Conservation (phyloP, 1,140 invertebrate species). For the Drosophila grimshawi region DNA sequence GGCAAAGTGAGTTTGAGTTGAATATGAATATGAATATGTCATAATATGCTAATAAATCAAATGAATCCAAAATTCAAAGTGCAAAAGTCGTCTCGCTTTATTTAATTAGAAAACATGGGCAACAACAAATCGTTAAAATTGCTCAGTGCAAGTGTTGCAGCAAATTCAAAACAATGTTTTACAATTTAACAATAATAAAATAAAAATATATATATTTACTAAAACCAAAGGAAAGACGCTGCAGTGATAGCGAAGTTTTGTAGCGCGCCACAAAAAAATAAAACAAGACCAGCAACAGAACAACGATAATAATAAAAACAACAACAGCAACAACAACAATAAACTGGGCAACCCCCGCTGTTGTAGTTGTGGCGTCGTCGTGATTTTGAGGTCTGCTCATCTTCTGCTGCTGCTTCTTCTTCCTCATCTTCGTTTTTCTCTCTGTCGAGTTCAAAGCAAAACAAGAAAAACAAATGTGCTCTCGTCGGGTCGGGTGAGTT, state of each 20-base stretch:
- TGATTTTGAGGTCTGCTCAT: slow-evolving; percentile 51
- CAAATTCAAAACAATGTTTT: slow-evolving; percentile 71
- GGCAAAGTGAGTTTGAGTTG: slow-evolving; percentile 49
- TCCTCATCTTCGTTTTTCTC: neutral
- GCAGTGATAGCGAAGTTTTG: slow-evolving; percentile 36
- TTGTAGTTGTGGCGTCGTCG: slow-evolving; percentile 40
- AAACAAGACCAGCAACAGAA: slow-evolving; percentile 15
- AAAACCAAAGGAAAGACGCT: slow-evolving; percentile 22
- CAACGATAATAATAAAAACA: slow-evolving; percentile 1
- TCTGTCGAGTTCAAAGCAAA: slow-evolving; percentile 35
- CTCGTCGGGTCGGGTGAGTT: slow-evolving; percentile 21
- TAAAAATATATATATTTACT: neutral
- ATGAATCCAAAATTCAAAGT: slow-evolving; percentile 64
- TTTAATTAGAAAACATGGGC: slow-evolving; percentile 43
- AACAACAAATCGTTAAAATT: slow-evolving; percentile 18
- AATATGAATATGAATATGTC: slow-evolving; percentile 60
- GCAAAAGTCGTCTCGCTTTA: slow-evolving; percentile 54
- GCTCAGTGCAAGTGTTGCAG: slow-evolving; percentile 42
- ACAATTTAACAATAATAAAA: slow-evolving; percentile 77
- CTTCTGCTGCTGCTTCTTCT: slow-evolving; percentile 12
- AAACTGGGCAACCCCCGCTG: slow-evolving; percentile 47
- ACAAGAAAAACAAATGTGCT: slow-evolving; percentile 48
- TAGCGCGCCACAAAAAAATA: slow-evolving; percentile 49
- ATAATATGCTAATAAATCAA: slow-evolving; percentile 73
- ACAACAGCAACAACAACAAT: slow-evolving; percentile 18